Conservation (phyloP, 2,113 vertebrate genomes). For the Nibea albiflora region DNA sequence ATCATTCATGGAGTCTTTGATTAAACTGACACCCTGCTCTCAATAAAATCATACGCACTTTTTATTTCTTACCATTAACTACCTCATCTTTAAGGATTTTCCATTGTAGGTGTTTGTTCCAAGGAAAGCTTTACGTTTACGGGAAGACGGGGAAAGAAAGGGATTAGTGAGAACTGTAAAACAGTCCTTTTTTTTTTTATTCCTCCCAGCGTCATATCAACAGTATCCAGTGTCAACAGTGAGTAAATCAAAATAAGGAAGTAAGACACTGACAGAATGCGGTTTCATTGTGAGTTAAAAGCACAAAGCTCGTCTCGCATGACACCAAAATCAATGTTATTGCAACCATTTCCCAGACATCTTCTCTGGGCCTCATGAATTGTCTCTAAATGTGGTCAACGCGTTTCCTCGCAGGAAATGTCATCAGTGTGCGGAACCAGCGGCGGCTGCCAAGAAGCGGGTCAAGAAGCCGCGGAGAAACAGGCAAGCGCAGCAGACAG, state of each 20-base stretch:
- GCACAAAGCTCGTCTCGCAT: not conserved
- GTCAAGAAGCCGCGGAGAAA: constrained; percentile 39
- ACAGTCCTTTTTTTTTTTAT: not conserved
- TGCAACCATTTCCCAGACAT: not conserved
- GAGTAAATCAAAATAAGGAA: constrained; percentile 9
- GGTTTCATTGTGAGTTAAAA: constrained; percentile 13
- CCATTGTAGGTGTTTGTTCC: not conserved
- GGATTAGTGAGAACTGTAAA: constrained; percentile 23
- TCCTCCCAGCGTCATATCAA: not conserved
- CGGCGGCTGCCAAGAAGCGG: constrained; percentile 50
- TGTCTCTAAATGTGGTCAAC: not conserved
- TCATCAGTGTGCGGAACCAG: constrained; percentile 70
- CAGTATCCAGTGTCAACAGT: not conserved
- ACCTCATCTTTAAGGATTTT: not conserved
- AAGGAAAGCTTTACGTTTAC: not conserved
- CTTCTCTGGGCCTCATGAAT: constrained; percentile 13
- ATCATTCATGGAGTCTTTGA: not conserved
- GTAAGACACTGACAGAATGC: not conserved
- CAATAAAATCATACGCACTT: too few relatives aligned
- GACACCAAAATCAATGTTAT: constrained; percentile 11
- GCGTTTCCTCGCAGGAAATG: constrained; percentile 60
- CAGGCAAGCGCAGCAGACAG: constrained; percentile 43
- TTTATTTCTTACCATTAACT: not conserved
- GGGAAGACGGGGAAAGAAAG: constrained; percentile 14
- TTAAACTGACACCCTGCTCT: too few relatives aligned